Base-by-base conservation (phyloP, 2,797 vertebrate species). In the Decapterus maruadsi region DNA sequence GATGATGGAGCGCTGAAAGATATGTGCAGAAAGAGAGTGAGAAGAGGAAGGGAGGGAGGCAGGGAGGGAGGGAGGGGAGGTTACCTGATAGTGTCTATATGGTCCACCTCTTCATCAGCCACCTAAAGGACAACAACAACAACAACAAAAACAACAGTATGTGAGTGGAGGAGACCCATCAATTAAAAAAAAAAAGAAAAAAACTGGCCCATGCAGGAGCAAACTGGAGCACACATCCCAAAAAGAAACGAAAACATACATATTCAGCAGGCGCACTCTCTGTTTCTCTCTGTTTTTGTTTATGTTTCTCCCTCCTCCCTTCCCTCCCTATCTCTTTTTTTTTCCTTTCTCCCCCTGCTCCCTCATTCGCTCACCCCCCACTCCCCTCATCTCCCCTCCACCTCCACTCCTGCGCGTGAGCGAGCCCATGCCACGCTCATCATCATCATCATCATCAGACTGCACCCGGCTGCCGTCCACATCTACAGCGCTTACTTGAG, bases 11-110 rank as follows among this genome's bases (percentile, higher is more conserved):
- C 64, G 22, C 84, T 83, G 82, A 82, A 84, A 87, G 84, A 90
- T 88, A 56, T 83, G 83, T 81, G 84, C 75, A 76, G 61, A 81
- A 54, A 80, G 53, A 78, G 63, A 45, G 71, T 58, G 42, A 51
- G 70, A 51, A 63, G 51, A 56, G 43, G 68, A 51, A 17, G 43
- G 11, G 36, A 36, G 6, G 36, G 7, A 48, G 17, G 7, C 58
- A 46, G 51, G 73, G 55, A 57, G 74, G 74, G 77, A 51, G 19
- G 19, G 48, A 46, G 51, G 45, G 48, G 36, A 59, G 79, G 96
- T 96, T 94, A 99, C 97, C 97, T 98, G 95, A 98, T 96, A 62
- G 85, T 78, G 71, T 97, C 97, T 94, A 96, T 96, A 86, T 76
- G 86, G 87, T 96, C 96, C 96, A 97, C 96, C 89, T 97, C 96